These are phyloP conservation scores for Andricus curvator DNA, from an alignment of 2,888 invertebrate species.

Conservation along the genomic window DNA sequence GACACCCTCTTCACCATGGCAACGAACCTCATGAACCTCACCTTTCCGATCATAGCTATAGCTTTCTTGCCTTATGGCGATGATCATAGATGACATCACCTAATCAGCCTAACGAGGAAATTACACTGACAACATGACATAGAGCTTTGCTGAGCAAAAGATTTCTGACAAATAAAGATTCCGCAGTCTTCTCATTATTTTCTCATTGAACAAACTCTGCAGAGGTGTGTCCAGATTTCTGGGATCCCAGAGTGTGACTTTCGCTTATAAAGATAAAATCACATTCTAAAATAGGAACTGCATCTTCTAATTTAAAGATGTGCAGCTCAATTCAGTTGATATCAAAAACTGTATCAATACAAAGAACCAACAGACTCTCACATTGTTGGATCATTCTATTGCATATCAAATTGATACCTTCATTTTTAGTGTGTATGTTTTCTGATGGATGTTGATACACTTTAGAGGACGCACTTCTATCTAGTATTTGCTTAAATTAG, in stretches of 20 bases:
- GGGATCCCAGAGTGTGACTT: background rate
- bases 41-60: conserved; percentile 63
- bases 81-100: conserved; percentile 62
- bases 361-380: too few relatives aligned
- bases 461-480: too few relatives aligned
- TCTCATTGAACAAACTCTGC: background rate
- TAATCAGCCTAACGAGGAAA: conserved; percentile 60
- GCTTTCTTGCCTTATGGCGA: conserved; percentile 50
- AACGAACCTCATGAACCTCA: conserved; percentile 67
- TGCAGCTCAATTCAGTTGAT: too few relatives aligned
- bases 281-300: too few relatives aligned
- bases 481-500: too few relatives aligned
- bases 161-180: background rate
- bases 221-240: background rate
- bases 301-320: too few relatives aligned
- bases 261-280: background rate
- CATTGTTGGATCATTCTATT: too few relatives aligned
- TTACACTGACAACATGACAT: background rate
- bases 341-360: too few relatives aligned
- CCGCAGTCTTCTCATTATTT: background rate
- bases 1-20: conserved; percentile 66
- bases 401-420: too few relatives aligned
- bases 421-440: too few relatives aligned
- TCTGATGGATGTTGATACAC: too few relatives aligned
- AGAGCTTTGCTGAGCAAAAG: background rate